Base-by-base conservation (phyloP, 2,888 invertebrate genomes). In the Asteroscopus sphinx region DNA sequence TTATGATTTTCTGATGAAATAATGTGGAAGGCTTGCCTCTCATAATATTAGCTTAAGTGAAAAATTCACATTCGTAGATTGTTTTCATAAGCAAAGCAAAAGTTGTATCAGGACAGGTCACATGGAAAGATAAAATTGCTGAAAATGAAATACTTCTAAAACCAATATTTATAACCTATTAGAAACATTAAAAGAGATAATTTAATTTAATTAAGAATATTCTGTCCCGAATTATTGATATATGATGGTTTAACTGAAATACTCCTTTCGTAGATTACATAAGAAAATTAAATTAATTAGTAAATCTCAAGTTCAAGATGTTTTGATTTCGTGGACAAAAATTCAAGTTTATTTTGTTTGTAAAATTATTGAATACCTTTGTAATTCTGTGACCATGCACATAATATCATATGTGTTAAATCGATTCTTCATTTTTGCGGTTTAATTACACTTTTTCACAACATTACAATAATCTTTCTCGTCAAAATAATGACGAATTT, bases 331-430 rank as follows among this genome's bases (percentile, higher is more conserved):
- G 44, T 62, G 16, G 32, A 44, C 40, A 40, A 47, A 47, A 15
- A 15, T 0, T 15, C 0, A 25, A n/a, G 21, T 21, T 12, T 52
- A 13, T 30, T 37, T 42, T 16, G 0, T 0, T 12, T 32, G 13
- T 9, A 1, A 15, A 15, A 39, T 1, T 9, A 13, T 25, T 46
- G 32, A 37, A 65, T 63, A 97, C 98, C 95, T 96, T 91, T 97
- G 97, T 21, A 99, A 92, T 90, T 99, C 99, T 42, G 97, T 96
- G 49, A 99, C 95, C 78, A 97, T 96, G 84, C 98, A 98, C 73
- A 98, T 96, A 68, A 99, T 97, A 94, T 99, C 99, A 79, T 97
- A 97, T 0, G 99, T 98, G 83, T 97, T 98, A 89, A 98, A 99
- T 81, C 98, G 95, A 0, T 96, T 97, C 95, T 99, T 99, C 99